Conservation (phyloP, 2,888 invertebrate species). For the Deilephila elpenor region DNA sequence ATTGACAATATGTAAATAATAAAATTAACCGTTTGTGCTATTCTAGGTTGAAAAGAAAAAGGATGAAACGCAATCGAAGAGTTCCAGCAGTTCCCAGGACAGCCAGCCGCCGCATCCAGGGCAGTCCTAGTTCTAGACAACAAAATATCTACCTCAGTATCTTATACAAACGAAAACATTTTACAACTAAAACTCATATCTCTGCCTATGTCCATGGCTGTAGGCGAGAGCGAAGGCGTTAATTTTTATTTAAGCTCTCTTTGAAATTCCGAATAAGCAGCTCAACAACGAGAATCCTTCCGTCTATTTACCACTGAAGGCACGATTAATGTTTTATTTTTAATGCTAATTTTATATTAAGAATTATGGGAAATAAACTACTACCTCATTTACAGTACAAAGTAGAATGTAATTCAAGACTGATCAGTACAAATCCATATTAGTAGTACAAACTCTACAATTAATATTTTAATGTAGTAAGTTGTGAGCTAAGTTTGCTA, state of each 20-base stretch:
- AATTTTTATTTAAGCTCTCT: constrained; percentile 24
- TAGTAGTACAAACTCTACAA: constrained; percentile 71
- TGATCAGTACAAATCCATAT: constrained; percentile 79
- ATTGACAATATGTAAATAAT: not conserved
- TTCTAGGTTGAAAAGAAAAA: constrained; percentile 76
- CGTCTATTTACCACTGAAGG: constrained; percentile 26
- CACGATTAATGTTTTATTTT: constrained; percentile 3
- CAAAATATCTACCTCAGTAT: not conserved
- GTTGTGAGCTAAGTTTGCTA: constrained; percentile 68
- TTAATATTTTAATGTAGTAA: constrained; percentile 64
- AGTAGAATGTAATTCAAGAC: constrained; percentile 71
- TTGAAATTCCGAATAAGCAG: constrained; percentile 1
- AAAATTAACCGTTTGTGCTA: not conserved
- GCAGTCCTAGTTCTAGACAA: constrained; percentile 52
- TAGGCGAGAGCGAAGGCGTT: not conserved
- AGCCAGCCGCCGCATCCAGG: constrained; percentile 69
- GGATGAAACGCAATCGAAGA: constrained; percentile 69
- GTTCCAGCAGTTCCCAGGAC: constrained; percentile 71
- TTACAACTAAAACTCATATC: not conserved
- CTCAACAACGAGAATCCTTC: constrained; percentile 14
- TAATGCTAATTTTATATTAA: constrained; percentile 12
- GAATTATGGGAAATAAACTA: constrained; percentile 34
- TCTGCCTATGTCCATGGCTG: not conserved
- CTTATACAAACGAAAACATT: not conserved
- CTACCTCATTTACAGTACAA: constrained; percentile 70